phyloP scores from a whole-genome alignment of 30 jellyfish, hydroid and myxozoan genomes.

The Hydractinia echinata region DNA sequence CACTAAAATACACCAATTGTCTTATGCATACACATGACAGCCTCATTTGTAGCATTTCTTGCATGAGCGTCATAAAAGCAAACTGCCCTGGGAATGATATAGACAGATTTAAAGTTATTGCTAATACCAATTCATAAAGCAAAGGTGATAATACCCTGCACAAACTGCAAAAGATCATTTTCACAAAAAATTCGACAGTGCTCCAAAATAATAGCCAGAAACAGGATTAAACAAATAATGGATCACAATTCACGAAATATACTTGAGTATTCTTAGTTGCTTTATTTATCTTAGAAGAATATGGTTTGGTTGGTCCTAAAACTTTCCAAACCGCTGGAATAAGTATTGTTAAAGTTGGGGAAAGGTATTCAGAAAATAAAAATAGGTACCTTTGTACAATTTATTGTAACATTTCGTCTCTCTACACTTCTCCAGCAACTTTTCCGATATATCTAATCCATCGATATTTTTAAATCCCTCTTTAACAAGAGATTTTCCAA shows the following conservation, averaged over 20 bases:
- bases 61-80: neutral
- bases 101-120: neutral
- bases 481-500: neutral
- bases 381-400: neutral
- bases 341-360: too few relatives aligned
- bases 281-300: too few relatives aligned
- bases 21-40: too few relatives aligned
- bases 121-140: too few relatives aligned
- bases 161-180: neutral
- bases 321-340: too few relatives aligned
- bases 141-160: too few relatives aligned
- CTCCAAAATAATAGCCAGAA: neutral
- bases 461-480: neutral
- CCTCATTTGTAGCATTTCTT: too few relatives aligned
- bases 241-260: too few relatives aligned
- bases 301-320: too few relatives aligned
- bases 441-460: slow-evolving; percentile 18
- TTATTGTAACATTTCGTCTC: neutral
- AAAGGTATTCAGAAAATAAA: too few relatives aligned
- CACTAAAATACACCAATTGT: neutral
- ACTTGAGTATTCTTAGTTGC: too few relatives aligned
- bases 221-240: too few relatives aligned
- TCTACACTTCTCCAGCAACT: neutral
- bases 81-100: neutral
- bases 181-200: neutral